Evolutionary conservation across 2,888 invertebrate genomes (phyloP), one percentile per base, ranked within the genome.

Genomic region (Drosophila infuscata): DNA sequence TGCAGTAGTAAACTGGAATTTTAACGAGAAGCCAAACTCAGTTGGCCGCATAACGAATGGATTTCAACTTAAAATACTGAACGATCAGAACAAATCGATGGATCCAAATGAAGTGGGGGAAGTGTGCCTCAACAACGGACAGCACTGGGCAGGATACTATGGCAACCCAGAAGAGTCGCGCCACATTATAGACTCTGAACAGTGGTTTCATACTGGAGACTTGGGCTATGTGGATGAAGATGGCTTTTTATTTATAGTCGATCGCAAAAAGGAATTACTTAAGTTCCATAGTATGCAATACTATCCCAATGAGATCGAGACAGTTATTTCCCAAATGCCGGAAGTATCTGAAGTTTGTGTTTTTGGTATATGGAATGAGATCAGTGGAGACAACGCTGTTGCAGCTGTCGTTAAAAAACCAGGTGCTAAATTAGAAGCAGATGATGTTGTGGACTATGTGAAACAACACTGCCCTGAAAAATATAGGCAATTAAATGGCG

Each of bases 121-220:
- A 62, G 82, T 92, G 57, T 82, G 81, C 30, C 54, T 83, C 3
- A 63, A 81, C n/a, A 70, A 62, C 0, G 61, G 53, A 2, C 62
- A 74, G 38, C 32, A 63, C 20, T 91, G 91, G 88, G 30, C 67
- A 12, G 92, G 92, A 3, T 92, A 92, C 48, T 87, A 82, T 58
- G 76, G 77, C 6, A 87, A 90, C 56, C 62, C 61, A 2, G 69
- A 67, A n/a, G 88, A 81, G 35, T 57, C 69, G 3, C 57, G 30
- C 3, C 57, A 67, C 0, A 73, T 74, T 7, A 70, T 79, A 1
- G 88, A 89, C 57, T 35, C 30, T 3, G 75, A 91, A 12, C 75
- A 75, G 8, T 92, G 88, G 89, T 69, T 89, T 12, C 82, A 84
- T 17, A 85, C 88, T 6, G 92, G 92, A 3, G 92, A 92, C 64